These are phyloP conservation scores for Emydocephalus ijimae DNA, from an alignment of 2,113 vertebrate species.

Conservation along the genomic window DNA sequence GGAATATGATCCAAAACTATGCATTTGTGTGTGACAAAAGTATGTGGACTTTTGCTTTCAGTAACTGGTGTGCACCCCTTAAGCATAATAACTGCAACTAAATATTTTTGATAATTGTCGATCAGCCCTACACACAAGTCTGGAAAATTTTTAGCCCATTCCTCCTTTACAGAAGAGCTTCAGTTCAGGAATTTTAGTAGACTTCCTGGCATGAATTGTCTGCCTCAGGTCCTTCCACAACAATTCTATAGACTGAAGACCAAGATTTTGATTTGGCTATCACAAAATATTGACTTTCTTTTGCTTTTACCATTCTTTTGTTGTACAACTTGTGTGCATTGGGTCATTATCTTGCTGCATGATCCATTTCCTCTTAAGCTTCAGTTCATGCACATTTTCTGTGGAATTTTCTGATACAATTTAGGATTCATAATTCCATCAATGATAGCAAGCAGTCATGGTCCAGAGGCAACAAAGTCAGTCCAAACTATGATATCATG, in stretches of 20 bases:
- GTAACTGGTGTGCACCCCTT: not conserved
- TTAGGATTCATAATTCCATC: not conserved
- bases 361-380: not conserved
- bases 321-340: not conserved
- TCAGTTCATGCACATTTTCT: not conserved
- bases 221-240: not conserved
- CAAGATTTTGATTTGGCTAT: not conserved
- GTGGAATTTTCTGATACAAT: not conserved
- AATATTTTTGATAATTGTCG: not conserved
- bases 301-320: not conserved
- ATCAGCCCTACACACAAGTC: not conserved
- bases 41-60: not conserved
- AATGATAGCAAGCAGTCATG: not conserved
- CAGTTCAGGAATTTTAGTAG: not conserved
- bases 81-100: not conserved
- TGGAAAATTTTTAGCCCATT: not conserved
- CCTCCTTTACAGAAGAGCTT: not conserved
- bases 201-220: not conserved
- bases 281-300: not conserved
- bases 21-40: not conserved
- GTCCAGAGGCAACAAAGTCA: not conserved
- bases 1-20: not conserved
- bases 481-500: not conserved
- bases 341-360: not conserved
- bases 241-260: not conserved